These are phyloP conservation scores for Galeopsomyia nigrocyanea DNA, from an alignment of 2,888 invertebrate genomes.

Conservation along the genomic window DNA sequence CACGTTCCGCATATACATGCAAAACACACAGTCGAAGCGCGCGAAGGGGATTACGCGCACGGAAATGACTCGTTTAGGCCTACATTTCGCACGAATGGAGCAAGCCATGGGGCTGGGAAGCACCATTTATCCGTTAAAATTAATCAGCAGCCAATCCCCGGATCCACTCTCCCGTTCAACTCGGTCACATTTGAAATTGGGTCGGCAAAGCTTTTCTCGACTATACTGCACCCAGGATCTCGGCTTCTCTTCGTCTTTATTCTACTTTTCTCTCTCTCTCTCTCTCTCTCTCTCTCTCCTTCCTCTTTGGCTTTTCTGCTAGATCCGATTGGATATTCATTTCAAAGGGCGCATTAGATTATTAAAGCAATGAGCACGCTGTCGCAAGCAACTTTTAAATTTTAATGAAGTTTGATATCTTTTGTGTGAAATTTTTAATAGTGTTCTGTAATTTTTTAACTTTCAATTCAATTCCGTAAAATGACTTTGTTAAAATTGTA, in stretches of 20 bases:
- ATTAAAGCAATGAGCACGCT: too few relatives aligned
- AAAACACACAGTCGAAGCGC: background rate
- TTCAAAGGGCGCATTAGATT: too few relatives aligned
- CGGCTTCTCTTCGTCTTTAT: background rate
- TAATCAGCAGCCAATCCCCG: slow-evolving; percentile 54
- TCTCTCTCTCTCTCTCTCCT: background rate
- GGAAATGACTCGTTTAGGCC: slow-evolving; percentile 47
- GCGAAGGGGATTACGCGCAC: slow-evolving; percentile 36
- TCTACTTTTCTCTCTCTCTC: slow-evolving; percentile 4
- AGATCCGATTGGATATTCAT: too few relatives aligned
- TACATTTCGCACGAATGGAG: slow-evolving; percentile 14
- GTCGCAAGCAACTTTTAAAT: too few relatives aligned
- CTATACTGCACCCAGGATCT: background rate
- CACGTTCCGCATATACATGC: too few relatives aligned
- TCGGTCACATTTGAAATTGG: slow-evolving; percentile 30
- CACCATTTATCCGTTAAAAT: slow-evolving; percentile 52
- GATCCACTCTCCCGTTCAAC: slow-evolving; percentile 2
- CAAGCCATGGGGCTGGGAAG: slow-evolving; percentile 14
- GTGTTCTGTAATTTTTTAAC: too few relatives aligned
- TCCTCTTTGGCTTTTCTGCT: background rate
- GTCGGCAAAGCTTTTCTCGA: slow-evolving; percentile 6
- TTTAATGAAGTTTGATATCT: too few relatives aligned
- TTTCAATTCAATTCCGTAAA: too few relatives aligned
- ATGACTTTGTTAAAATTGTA: too few relatives aligned
- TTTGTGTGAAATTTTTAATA: too few relatives aligned